A percentile compares a stretch with the other conserved stretches of the same genome.
Conservation (phyloP, 2,113 vertebrate species). For the Alces alces region DNA sequence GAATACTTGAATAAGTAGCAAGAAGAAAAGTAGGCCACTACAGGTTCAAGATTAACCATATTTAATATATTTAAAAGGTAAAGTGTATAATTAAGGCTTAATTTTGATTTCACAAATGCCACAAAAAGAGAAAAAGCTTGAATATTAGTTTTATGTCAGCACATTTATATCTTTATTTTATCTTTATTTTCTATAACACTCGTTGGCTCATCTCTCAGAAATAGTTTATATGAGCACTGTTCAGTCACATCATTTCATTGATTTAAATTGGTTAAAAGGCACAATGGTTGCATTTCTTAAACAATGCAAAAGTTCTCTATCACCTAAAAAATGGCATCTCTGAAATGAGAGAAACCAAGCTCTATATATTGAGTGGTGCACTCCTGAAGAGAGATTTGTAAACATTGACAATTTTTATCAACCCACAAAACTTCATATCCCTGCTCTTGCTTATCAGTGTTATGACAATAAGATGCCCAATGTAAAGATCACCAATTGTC, state of each 20-base stretch:
- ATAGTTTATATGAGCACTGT: not conserved
- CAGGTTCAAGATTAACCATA: not conserved
- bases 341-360: slow-evolving; percentile 15
- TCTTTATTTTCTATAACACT: slow-evolving; percentile 1
- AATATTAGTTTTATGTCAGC: not conserved
- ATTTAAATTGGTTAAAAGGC: slow-evolving; percentile 18
- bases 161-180: not conserved
- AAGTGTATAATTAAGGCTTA: not conserved
- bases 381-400: not conserved
- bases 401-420: not conserved
- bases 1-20: not conserved
- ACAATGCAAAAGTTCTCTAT: not conserved
- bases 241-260: not conserved
- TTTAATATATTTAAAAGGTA: slow-evolving; percentile 3
- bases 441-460: not conserved
- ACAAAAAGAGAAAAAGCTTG: not conserved
- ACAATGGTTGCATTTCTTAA: not conserved
- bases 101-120: not conserved
- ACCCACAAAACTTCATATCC: not conserved
- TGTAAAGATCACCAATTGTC: not conserved
- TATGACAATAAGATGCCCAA: not conserved
- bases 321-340: not conserved
- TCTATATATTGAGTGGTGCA: not conserved
- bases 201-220: not conserved
- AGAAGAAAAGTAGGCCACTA: not conserved